Evolutionary conservation across 1,140 invertebrate genomes (phyloP), one percentile per base, ranked within the genome.

Genomic region (Drosophila sechellia): DNA sequence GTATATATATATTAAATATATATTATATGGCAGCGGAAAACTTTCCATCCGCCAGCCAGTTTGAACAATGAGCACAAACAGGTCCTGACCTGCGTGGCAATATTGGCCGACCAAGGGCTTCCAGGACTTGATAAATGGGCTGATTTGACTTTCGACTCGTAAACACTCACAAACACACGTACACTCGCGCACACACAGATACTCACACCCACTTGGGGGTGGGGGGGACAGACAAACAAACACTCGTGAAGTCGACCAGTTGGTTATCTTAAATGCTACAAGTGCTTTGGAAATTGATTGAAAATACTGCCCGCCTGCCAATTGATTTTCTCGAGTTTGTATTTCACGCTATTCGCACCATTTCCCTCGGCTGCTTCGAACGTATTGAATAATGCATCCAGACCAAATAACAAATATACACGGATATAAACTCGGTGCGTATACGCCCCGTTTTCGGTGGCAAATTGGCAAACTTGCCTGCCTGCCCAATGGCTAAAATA

Each of bases 21-120:
- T 50, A 20, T 57, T 5, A 37, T 50, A 22, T 57, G 48, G 15
- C 22, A 20, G 15, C 31, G 20, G 48, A 27, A 42, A 54, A 54
- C 46, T 50, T 65, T 65, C 48, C 59, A 46, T 57, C 43, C 27
- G 39, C 25, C 48, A 31, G 15, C 12, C 27, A 25, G 17, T 56
- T 81, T 85, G 81, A 81, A 69, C 77, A 86, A 85, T 81, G 68
- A 74, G 78, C 59, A 48, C 78, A 70, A 60, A 64, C 60, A 57
- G 64, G 45, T 60, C 56, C 66, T 56, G 66, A 48, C 52, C 48
- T 59, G 74, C 48, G 40, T 53, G 53, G 78, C 66, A 58, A 74
- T 86, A 77, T 86, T 77, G 66, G 50, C 80, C 48, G 31, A 22
- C 56, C 42, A 68, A 54, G 42, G 49, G 60, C 42, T 34, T 22